These are phyloP conservation scores for Nannoperca obscura DNA, from an alignment of 2,797 vertebrate genomes.

Conservation along the genomic window DNA sequence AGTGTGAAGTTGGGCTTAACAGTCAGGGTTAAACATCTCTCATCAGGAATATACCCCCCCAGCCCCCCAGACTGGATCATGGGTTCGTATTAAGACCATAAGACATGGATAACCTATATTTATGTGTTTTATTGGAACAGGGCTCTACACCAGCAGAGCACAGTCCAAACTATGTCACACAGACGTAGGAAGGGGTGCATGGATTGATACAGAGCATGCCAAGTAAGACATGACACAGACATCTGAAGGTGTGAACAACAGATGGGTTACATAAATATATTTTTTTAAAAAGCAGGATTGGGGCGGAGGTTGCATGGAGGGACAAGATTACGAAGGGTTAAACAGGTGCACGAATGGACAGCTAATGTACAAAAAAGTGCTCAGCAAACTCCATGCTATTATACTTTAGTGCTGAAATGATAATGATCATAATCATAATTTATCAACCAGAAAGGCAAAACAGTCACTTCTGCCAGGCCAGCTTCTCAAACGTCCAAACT, in stretches of 20 bases:
- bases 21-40: constrained; percentile 62
- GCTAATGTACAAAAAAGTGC: not conserved
- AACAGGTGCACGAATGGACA: not conserved
- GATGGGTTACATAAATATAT: not conserved
- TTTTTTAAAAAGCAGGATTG: not conserved
- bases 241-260: not conserved
- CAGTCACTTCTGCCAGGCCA: not conserved
- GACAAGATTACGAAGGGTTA: not conserved
- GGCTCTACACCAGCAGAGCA: constrained; percentile 3
- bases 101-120: constrained; percentile 78
- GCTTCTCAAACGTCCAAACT: not conserved
- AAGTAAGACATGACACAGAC: not conserved
- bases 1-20: constrained; percentile 57
- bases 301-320: not conserved
- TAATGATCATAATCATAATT: too few relatives aligned
- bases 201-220: not conserved
- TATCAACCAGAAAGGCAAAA: not conserved
- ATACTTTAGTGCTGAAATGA: not conserved
- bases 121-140: constrained; percentile 48
- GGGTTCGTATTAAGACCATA: constrained; percentile 75
- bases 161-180: not conserved
- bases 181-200: not conserved
- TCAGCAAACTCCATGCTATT: not conserved
- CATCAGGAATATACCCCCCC: constrained; percentile 25
- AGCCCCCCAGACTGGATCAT: constrained; percentile 61